These are phyloP conservation scores for Dendrocincla fuliginosa DNA, from an alignment of 2,797 vertebrate species.

Conservation along the genomic window DNA sequence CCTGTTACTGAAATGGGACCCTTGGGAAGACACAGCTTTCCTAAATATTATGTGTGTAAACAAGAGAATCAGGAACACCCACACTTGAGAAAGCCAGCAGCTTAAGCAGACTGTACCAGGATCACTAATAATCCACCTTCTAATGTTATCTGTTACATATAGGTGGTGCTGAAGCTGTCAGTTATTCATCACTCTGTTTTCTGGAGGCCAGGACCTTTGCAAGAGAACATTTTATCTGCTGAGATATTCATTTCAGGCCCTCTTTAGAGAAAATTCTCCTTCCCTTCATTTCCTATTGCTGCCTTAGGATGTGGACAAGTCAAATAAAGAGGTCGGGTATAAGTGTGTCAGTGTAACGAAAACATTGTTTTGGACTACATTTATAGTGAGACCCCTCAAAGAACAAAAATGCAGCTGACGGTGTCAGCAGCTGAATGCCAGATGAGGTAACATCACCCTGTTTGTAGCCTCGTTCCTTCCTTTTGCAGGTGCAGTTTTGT, in stretches of 20 bases:
- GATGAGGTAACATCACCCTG: not conserved
- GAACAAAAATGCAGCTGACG: not conserved
- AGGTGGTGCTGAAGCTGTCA: not conserved
- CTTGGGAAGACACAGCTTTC: constrained; percentile 58
- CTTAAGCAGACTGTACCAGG: not conserved
- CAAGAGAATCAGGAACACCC: constrained; percentile 52
- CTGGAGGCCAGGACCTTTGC: not conserved
- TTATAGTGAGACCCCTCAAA: not conserved
- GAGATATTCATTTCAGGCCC: not conserved
- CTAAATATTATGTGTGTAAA: constrained; percentile 63
- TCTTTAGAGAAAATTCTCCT: not conserved
- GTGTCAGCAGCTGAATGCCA: not conserved
- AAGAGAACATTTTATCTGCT: not conserved
- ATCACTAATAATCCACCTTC: not conserved
- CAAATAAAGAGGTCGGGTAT: not conserved
- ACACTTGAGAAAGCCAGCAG: not conserved
- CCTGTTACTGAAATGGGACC: constrained; percentile 47
- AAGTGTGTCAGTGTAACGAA: not conserved
- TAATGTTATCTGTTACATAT: not conserved
- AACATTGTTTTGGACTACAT: not conserved
- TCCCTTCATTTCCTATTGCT: not conserved
- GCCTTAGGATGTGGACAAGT: not conserved
- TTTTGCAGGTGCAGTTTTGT: not conserved
- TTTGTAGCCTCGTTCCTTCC: not conserved
- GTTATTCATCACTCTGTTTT: not conserved